Conservation (phyloP, 1,140 invertebrate species). For the Calephelis nemesis region DNA sequence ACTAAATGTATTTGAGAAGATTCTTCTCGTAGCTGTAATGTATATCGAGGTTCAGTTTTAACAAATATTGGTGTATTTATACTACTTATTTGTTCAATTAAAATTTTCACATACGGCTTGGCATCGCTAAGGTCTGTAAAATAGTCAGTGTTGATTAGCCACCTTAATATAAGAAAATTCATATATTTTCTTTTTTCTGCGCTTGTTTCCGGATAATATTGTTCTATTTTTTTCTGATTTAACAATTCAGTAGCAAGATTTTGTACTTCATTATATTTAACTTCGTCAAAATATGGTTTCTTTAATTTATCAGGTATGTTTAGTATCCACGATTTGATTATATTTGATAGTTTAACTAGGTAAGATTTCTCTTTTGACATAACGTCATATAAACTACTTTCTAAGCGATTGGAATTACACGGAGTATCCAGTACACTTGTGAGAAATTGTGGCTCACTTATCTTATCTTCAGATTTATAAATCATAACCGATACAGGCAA, state of each 20-base stretch:
- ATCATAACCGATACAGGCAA: constrained; percentile 19
- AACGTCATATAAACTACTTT: constrained; percentile 29
- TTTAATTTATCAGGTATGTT: constrained; percentile 34
- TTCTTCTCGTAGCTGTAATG: neutral
- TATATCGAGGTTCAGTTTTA: constrained; percentile 26
- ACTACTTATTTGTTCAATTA: constrained; percentile 32
- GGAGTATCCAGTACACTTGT: constrained; percentile 29
- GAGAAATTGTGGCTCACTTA: constrained; percentile 4
- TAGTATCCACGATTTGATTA: constrained; percentile 42
- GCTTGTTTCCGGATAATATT: constrained; percentile 28
- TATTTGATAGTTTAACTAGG: constrained; percentile 30
- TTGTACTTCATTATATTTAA: constrained; percentile 24
- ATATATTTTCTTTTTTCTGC: constrained; percentile 36
- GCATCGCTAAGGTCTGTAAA: constrained; percentile 33
- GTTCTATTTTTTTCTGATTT: constrained; percentile 39
- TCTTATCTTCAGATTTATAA: constrained; percentile 30
- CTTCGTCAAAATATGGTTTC: constrained; percentile 22
- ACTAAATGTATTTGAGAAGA: neutral
- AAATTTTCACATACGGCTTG: constrained; percentile 31
- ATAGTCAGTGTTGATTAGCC: constrained; percentile 37
- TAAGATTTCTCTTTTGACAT: constrained; percentile 38
- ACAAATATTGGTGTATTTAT: constrained; percentile 30
- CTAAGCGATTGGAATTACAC: constrained; percentile 25
- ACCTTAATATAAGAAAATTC: constrained; percentile 37
- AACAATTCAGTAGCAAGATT: constrained; percentile 31